Evolutionary conservation across 2,797 vertebrate species (phyloP), one percentile per base, ranked within the genome.

Genomic region (Sebastiscus tertius): DNA sequence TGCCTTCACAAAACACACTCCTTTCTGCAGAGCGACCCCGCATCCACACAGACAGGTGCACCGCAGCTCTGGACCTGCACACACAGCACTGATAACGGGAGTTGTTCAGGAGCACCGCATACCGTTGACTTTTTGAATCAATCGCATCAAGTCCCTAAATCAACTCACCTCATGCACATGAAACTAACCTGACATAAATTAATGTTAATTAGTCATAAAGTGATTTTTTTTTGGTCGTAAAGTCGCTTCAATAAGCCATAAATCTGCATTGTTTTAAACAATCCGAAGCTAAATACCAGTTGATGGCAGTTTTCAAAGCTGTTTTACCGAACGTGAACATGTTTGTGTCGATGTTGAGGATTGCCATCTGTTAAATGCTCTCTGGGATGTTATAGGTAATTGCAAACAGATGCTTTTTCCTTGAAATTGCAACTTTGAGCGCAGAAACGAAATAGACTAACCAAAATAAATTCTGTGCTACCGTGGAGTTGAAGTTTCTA

Each of bases 1-100:
- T 93, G 87, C 93, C 72, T 91, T 85, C 74, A 87, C 87, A 86
- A 89, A 88, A 88, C 72, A 80, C 82, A 64, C 59, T 59, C 74
- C 9, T 52, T 60, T 73, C 72, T 46, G 75, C 79, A 66, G 56
- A 70, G 68, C 69, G 58, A n/a, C 29, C 68, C 36, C 0, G 20
- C 68, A 39, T 75, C 55, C 56, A 56, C 10, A 16, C 67, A 49
- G 81, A 83, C 87, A 89, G 84, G 86, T 84, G 81, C 79, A 33
- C 18, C 65, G 1, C 55, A 16, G 82, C 72, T 56, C 52, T 1
- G 55, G 62, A 60, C 58, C 72, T 39, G 78, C 79, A 60, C 52
- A 12, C 22, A 22, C 56, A 56, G n/a, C 27, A 24, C 26, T 49
- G 20, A 75, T 14, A 72, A 59, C 63, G 22, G 8, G 42, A 77